phyloP scores from a whole-genome alignment of 2,797 vertebrate species.

The Cyprinella venusta region DNA sequence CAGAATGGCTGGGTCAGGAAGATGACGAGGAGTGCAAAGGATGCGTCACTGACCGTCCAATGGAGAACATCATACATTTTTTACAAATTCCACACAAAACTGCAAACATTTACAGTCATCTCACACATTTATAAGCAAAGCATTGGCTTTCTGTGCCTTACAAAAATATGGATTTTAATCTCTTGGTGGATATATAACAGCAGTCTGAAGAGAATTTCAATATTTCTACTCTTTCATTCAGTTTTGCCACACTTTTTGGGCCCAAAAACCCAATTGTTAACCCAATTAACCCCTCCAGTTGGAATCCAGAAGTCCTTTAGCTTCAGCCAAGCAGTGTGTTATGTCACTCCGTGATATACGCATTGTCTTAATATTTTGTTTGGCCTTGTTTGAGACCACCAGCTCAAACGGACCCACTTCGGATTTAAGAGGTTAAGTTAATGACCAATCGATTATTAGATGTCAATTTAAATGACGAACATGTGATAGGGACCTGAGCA shows the following conservation, averaged over 20 bases:
- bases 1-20: conserved; percentile 14
- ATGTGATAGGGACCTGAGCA: too few relatives aligned
- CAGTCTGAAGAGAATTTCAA: not conserved
- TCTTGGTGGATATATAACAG: not conserved
- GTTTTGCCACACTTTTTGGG: not conserved
- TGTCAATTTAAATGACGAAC: too few relatives aligned
- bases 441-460: too few relatives aligned
- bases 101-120: not conserved
- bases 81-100: not conserved
- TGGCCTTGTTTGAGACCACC: too few relatives aligned
- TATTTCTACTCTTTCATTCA: not conserved
- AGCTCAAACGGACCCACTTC: too few relatives aligned
- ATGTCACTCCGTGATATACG: too few relatives aligned
- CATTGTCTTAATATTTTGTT: too few relatives aligned
- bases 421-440: too few relatives aligned
- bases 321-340: too few relatives aligned
- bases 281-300: too few relatives aligned
- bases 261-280: not conserved
- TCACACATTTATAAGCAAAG: not conserved
- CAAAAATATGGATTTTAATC: not conserved
- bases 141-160: not conserved
- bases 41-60: not conserved
- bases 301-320: too few relatives aligned
- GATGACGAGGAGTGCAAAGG: not conserved
- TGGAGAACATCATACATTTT: not conserved